Base-by-base conservation (phyloP, 1,140 invertebrate species). In the Formica exsecta region DNA sequence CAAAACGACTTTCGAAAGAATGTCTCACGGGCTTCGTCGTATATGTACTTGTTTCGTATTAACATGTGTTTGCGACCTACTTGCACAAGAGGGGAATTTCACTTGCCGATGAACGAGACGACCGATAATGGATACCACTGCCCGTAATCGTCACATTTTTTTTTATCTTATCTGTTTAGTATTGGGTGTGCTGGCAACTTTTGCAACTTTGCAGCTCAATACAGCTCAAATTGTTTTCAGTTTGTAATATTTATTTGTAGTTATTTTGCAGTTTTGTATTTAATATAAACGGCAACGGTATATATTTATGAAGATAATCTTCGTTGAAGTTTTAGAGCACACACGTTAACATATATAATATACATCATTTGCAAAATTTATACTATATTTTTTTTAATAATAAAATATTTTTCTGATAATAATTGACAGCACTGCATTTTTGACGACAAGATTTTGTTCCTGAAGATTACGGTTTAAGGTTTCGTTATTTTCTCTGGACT, bases 121-220 rank as follows among this genome's bases (percentile, higher is more conserved):
- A 48, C 32, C 44, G 64, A 66, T 25, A 41, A 71, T 75, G 32
- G 80, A 68, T 86, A 29, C 1, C 76, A 29, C 25, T 44, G 16
- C 5, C 9, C 19, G 16, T 0, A 44, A 36, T 48, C 68, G 7
- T 25, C 19, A n/a, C 11, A 16, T 7, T 48, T 44, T 38, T 77
- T 83, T 41, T 79, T 83, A 79, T 87, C 81, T 87, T 87, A 86
- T 74, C 84, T 74, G 66, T 25, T 61, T 81, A 44, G 36, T 19
- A 36, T 11, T 9, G 1, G 4, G 0, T 9, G 2, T 7, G 54
- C 13, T 36, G n/a, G 13, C 7, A 11, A 54, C 3, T 13, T 11
- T 51, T 3, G 22, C 38, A 25, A 41, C 61, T 29, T 44, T 9
- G 41, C 41, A 44, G 9, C 41, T 44, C 9, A 44, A 44, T 44